Base-by-base conservation (phyloP, 2,888 invertebrate genomes). In the Phengaris alcon region DNA sequence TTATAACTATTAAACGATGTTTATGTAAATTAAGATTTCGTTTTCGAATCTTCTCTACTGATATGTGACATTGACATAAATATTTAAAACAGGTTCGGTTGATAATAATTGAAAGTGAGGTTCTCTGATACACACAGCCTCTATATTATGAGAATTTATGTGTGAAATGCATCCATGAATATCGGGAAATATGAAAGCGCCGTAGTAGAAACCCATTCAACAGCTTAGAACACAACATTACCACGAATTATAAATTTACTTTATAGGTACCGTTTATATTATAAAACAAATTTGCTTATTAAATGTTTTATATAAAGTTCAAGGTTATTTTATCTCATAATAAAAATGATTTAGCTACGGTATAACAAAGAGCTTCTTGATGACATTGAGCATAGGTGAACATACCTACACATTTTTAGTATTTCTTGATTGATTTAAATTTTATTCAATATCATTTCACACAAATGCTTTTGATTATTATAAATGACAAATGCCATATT, bases 1-100 rank as follows among this genome's bases (percentile, higher is more conserved):
- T 73, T 15, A 69, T 70, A 75, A 64, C 75, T 73, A 78, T 77
- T 73, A 68, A 76, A 75, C 77, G 78, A 74, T 77, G 76, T 79
- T 79, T 81, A 81, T 80, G 81, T 77, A 80, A 82, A 82, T 77
- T 46, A 78, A 77, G 75, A 80, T 78, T 79, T 80, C 77, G 76
- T 79, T 80, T 79, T 81, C 75, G 82, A 80, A 84, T 86, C 85
- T 82, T 89, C 86, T 85, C 85, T 86, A 86, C 84, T 85, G 88
- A 85, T 84, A 83, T 82, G 85, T 87, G 88, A 87, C 90, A 89
- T 89, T 90, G 90, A 89, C 90, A 88, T 89, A 88, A 87, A 87
- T 87, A 86, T 82, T 79, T 81, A 79, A 85, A 89, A 89, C 89
- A 84, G 85, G 89, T 90, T 87, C 82, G 78, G 79, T 22, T 69